These are phyloP conservation scores for Cephus rjabovi DNA, from an alignment of 2,888 invertebrate species.

Conservation along the genomic window DNA sequence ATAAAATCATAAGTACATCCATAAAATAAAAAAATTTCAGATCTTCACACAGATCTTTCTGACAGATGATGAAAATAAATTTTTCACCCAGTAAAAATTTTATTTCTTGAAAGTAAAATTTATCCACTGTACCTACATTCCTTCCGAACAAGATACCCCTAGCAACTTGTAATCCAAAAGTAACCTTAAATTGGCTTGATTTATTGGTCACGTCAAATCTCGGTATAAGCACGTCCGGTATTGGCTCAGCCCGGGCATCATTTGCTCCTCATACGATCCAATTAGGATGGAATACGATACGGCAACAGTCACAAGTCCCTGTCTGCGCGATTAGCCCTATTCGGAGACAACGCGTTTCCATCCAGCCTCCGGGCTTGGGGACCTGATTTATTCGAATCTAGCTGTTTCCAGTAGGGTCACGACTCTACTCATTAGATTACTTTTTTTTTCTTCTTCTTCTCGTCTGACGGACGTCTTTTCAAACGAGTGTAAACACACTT, in stretches of 20 bases:
- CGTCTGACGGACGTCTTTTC: not conserved
- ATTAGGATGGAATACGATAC: constrained; percentile 57
- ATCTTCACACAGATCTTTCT: too few relatives aligned
- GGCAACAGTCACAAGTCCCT: constrained; percentile 53
- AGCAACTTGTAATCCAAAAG: not conserved
- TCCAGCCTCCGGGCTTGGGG: constrained; percentile 49
- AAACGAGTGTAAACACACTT: not conserved
- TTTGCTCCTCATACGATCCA: constrained; percentile 60
- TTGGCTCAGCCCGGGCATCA: constrained; percentile 53
- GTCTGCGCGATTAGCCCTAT: constrained; percentile 60
- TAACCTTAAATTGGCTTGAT: constrained; percentile 50
- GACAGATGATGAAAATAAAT: too few relatives aligned
- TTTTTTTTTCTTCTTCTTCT: not conserved
- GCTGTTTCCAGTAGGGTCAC: constrained; percentile 46
- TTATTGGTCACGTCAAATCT: constrained; percentile 60
- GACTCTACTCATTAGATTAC: constrained; percentile 6
- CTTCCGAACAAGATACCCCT: not conserved
- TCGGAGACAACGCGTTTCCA: constrained; percentile 63
- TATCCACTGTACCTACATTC: not conserved
- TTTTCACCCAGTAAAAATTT: too few relatives aligned
- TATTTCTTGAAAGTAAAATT: not conserved
- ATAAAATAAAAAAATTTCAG: not conserved
- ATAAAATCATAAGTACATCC: not conserved
- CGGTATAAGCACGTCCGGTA: constrained; percentile 62
- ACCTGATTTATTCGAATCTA: constrained; percentile 35